Base-by-base conservation (phyloP, 2,888 invertebrate species). In the Pachydiplax longipennis region DNA sequence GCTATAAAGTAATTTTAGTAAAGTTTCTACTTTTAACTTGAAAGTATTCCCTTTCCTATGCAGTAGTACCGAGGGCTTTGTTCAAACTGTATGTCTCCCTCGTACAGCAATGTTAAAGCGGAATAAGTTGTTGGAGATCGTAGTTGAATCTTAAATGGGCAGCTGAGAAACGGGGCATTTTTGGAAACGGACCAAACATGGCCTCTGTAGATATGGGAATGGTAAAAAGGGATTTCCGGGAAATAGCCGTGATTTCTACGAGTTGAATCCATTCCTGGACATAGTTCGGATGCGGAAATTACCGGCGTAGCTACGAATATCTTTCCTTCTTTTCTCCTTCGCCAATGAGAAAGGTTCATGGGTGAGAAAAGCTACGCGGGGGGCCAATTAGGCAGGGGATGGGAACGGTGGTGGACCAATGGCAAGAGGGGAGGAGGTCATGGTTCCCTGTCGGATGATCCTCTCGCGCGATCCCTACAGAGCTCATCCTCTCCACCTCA, bases 351-450 rank as follows among this genome's bases (percentile, higher is more conserved):
- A 37, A 58, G 65, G n/a, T 31, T 37, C 61, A 61, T 10, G 35
- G 65, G 61, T 18, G 61, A 35, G 61, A 58, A 61, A 61, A 65
- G 61, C 61, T 3, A 22, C 37, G 61, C 61, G 83, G 87, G 87
- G 87, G 87, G 87, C 87, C 87, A 87, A 87, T 87, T 87, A 87
- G 87, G 35, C 61, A n/a, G 87, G 10, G 58, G 37, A 61, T 35
- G 61, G 58, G 37, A 65, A 61, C n/a, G 37, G 61, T 37, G 37
- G 87, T 65, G n/a, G 87, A 37, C 87, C 87, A 87, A 87, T 87
- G 37, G 87, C 18, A 22, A 61, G 83, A 87, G 61, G 87, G 58
- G 40, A 83, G 58, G 83, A 25, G n/a, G 83, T 83, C 53, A 83
- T 58, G 83, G 83, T 83, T 83, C 58, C n/a, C 25, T 15, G 15